Base-by-base conservation (phyloP, 1,140 invertebrate genomes). In the Macrocentrus cingulum region DNA sequence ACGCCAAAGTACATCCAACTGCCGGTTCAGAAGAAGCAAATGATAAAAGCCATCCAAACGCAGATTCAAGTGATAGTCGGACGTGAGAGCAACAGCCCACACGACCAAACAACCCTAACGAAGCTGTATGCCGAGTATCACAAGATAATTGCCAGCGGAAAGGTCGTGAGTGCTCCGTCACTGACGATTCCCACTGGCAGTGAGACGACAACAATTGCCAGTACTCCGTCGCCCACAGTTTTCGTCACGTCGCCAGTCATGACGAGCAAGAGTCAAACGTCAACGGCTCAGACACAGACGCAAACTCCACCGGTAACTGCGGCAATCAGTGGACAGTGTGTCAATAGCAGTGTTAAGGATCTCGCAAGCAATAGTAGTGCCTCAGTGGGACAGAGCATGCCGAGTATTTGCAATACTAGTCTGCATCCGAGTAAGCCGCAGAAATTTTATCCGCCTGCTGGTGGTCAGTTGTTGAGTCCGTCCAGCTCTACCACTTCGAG, bases 81-180 rank as follows among this genome's bases (percentile, higher is more conserved):
- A 16, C 76, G 77, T 23, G 82, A 82, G 60, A 66, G 62, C 9
- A 71, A 69, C 29, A 75, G 74, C 3, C 67, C 74, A 56, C 57
- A 72, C 7, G 82, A 84, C 42, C 76, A 82, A 60, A 45, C 72
- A 2, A 15, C 72, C 15, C 63, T 84, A 7, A 68, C 78, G 2
- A 81, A 79, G 62, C 64, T 84, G n/a, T 80, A 80, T 62, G 70
- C 77, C 48, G 81, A 84, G 19, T 82, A 84, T 59, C 66, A 81
- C 15, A 83, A 81, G 67, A 84, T 85, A 60, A 60, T 84, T 25
- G 69, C 81, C 7, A 79, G 77, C 60, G 83, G 83, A 6, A 85
- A 84, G 66, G 65, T 83, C 44, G 70, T 84, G 19, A 74, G 68
- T 55, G 71, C 56, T 1, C 56, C 56, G 32, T 13, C 36, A 8